These are phyloP conservation scores for Apantesis nais DNA, from an alignment of 2,888 invertebrate species.

Conservation along the genomic window DNA sequence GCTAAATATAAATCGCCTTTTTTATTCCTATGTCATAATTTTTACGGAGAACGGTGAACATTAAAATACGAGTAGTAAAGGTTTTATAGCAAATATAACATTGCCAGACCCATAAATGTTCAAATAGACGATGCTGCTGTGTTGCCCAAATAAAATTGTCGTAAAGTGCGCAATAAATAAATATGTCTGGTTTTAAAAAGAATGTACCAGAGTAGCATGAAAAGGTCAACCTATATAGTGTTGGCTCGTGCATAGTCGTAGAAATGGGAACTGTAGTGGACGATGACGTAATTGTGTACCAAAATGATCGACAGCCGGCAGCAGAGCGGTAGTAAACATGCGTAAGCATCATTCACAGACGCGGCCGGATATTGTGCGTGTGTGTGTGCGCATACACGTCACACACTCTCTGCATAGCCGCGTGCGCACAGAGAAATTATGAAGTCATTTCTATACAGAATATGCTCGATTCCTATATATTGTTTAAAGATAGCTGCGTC, in stretches of 20 bases:
- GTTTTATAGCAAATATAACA: slow-evolving; percentile 19
- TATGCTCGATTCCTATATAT: slow-evolving; percentile 56
- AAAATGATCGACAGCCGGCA: slow-evolving; percentile 73
- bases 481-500: slow-evolving; percentile 57
- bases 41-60: slow-evolving; percentile 29
- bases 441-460: slow-evolving; percentile 73
- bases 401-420: slow-evolving; percentile 37
- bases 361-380: slow-evolving; percentile 66
- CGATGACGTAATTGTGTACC: slow-evolving; percentile 71
- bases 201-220: slow-evolving; percentile 35
- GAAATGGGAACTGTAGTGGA: slow-evolving; percentile 58
- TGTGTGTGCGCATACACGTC: slow-evolving; percentile 55
- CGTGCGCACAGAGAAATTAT: slow-evolving; percentile 66
- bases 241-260: slow-evolving; percentile 43
- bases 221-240: slow-evolving; percentile 47
- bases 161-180: slow-evolving; percentile 25
- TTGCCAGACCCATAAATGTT: slow-evolving; percentile 33
- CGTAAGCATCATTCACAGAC: slow-evolving; percentile 79
- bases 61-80: slow-evolving; percentile 22
- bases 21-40: slow-evolving; percentile 19
- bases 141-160: slow-evolving; percentile 24
- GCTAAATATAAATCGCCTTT: slow-evolving; percentile 18
- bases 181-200: slow-evolving; percentile 21
- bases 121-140: slow-evolving; percentile 24
- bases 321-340: slow-evolving; percentile 75